Base-by-base conservation (phyloP, 2,888 invertebrate genomes). In the Allolobophora icterica region DNA sequence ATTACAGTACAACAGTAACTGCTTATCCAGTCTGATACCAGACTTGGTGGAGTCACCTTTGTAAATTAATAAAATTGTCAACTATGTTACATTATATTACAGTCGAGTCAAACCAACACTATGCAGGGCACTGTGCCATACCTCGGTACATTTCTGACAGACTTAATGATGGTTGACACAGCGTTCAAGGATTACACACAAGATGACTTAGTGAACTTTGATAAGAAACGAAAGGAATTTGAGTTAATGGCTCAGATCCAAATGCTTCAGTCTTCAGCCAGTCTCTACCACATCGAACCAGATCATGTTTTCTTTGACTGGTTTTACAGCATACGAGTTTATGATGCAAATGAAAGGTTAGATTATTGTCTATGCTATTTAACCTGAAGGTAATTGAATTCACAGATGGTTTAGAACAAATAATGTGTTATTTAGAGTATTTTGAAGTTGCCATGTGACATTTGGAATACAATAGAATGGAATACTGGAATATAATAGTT, bases 191-290 rank as follows among this genome's bases (percentile, higher is more conserved):
- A 93, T 58, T 30, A 15, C 30, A 90, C 87, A 34, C 90, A 94
- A 91, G 95, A 95, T 33, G 97, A 97, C 89, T 96, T 99, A 89
- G 98, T 99, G 90, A 99, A 99, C 96, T 99, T 99, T 95, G 99
- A 99, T 95, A 99, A 99, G 95, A 97, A 98, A 91, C 96, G 99
- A 92, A 99, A 99, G 96, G 99, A 99, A 96, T 99, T 99, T 95
- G 99, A 99, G 96, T 98, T 99, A 38, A 96, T 99, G 92, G 99
- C 99, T 21, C 98, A 98, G 96, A 98, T 99, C 92, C 98, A 98
- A 95, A 96, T 99, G 92, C 96, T 99, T n/a, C 99, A 99, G 96
- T 97, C 97, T 11, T 98, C 99, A 30, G 99, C 99, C 6, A 98
- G 98, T 95, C 98, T 98, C 4, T 99, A 99, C 95, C 97, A 97